phyloP scores from a whole-genome alignment of 2,797 vertebrate genomes.

The Caiman crocodilus region DNA sequence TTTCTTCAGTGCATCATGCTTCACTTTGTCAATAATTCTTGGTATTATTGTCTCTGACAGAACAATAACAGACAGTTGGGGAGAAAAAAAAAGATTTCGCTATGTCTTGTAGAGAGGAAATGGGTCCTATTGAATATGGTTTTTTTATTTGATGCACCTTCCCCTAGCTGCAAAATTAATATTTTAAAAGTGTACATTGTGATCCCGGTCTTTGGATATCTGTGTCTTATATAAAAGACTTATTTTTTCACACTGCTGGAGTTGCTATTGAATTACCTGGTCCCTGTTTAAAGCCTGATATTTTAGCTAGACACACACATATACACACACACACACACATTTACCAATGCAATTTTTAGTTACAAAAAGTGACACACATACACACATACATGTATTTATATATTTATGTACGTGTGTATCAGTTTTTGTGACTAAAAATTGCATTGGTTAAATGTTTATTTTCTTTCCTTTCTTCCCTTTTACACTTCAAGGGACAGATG shows the following conservation, averaged over 20 bases:
- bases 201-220: neutral
- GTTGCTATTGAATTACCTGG: slow-evolving; percentile 19
- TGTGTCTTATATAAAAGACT: neutral
- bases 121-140: neutral
- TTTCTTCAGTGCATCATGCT: neutral
- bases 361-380: too few species aligned
- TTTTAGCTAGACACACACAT: neutral
- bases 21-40: slow-evolving; percentile 42
- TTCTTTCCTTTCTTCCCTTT: slow-evolving; percentile 17
- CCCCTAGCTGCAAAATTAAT: slow-evolving; percentile 39
- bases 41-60: slow-evolving; percentile 24
- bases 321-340: too few species aligned
- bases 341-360: too few species aligned
- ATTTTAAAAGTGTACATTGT: slow-evolving; percentile 34
- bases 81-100: fast-evolving
- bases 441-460: slow-evolving; percentile 9
- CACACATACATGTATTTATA: too few species aligned
- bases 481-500: slow-evolving; percentile 17
- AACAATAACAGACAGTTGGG: slow-evolving; percentile 39
- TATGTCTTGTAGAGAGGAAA: slow-evolving; percentile 19
- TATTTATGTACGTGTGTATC: neutral
- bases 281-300: slow-evolving; percentile 28
- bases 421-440: slow-evolving; percentile 1
- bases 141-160: slow-evolving; percentile 42
- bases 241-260: neutral